These are phyloP conservation scores for Camponotus vicinus DNA, from an alignment of 1,140 invertebrate genomes.

Conservation along the genomic window DNA sequence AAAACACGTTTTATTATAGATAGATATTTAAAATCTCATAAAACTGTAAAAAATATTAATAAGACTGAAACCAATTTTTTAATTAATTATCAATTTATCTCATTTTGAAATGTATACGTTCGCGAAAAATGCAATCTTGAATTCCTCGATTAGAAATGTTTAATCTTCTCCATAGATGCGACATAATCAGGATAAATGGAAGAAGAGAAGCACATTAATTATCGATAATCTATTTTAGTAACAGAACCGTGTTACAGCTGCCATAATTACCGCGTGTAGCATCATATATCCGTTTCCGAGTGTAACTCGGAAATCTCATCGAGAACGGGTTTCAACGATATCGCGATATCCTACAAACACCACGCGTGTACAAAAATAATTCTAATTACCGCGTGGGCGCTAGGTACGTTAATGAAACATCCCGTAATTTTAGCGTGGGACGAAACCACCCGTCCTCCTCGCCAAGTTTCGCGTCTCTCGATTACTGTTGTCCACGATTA, in stretches of 20 bases:
- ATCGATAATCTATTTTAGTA: conserved; percentile 35
- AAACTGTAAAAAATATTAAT: not conserved
- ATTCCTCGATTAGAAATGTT: not conserved
- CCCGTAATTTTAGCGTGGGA: conserved; percentile 33
- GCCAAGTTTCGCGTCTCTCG: conserved; percentile 15
- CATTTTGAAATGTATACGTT: not conserved
- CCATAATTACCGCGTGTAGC: conserved; percentile 17
- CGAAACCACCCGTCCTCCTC: conserved; percentile 9
- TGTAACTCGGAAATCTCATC: conserved; percentile 45
- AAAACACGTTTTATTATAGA: not conserved
- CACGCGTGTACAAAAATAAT: conserved; percentile 32
- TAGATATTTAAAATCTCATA: too few relatives aligned
- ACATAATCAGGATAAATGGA: not conserved
- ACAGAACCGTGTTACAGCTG: conserved; percentile 8
- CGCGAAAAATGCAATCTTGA: not conserved
- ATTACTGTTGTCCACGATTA: conserved; percentile 61
- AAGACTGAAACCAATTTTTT: not conserved
- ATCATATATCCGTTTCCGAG: conserved; percentile 36
- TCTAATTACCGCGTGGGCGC: conserved; percentile 40
- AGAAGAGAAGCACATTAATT: not conserved
- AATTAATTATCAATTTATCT: not conserved
- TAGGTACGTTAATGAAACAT: conserved; percentile 51
- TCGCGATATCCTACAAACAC: not conserved
- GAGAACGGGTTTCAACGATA: conserved; percentile 16
- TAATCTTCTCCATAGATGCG: conserved; percentile 1